Evolutionary conservation across 2,113 vertebrate genomes (phyloP), one percentile per base, ranked within the genome.

Genomic region (Neomonachus schauinslandi): DNA sequence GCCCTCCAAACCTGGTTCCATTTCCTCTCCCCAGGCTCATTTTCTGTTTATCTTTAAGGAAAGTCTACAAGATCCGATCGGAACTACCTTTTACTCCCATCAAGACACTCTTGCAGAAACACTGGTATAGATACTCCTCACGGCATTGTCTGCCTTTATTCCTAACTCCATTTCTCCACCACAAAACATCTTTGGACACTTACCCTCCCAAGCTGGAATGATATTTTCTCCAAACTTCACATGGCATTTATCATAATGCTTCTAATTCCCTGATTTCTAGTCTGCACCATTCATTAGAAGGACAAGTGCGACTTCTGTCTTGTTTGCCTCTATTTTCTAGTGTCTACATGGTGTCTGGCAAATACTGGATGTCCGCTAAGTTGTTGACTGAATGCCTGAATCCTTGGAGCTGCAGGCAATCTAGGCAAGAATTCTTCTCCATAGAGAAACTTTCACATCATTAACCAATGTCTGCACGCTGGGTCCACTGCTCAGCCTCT

Each of bases 31-130:
- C 28, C 16, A 28, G 13, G 26, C 4, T 11, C 33, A 36, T 19
- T 42, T 59, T 83, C 36, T 65, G 0, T 46, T 33, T 28, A 19
- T 61, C 39, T 88, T 57, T 33, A 33, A 16, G 79, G 7, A n/a
- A 39, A 19, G 3, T 11, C 5, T 9, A 0, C 4, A 3, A n/a
- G 13, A 11, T 3, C 39, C 33, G 2, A 36, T 18, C 3, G 1
- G 33, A 59, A 33, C 67, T 24, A 15, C 82, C 15, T 9, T 76
- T 22, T 19, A 16, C 31, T 7, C 11, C 8, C 13, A 1, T 3
- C 19, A 14, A 57, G 51, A 12, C 12, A 0, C 4, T 42, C 26
- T 7, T 1, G 9, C 28, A 2, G 14, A 1, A 12, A n/a, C 22
- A 7, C 2, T 26, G 71, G 24, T 26, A 7, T 5, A 42, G 71